Evolutionary conservation across 2,113 vertebrate species (phyloP).

Genomic region (Sylvilagus bachmani): DNA sequence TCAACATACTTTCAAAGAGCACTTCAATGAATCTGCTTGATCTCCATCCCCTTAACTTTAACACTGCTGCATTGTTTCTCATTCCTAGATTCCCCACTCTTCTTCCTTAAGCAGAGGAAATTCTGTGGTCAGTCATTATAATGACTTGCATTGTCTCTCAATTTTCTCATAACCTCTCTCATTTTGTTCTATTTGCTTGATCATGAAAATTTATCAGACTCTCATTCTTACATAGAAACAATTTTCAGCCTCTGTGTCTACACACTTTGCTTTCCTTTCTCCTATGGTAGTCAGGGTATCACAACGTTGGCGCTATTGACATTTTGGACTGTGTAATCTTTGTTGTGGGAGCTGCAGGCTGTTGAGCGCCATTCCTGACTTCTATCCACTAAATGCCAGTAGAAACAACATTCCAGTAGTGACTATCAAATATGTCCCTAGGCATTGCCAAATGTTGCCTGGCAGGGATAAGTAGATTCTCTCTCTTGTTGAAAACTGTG

Average conservation of each 20-base stretch:
- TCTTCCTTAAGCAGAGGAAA: background rate
- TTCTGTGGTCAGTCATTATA: background rate
- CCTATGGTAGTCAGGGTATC: background rate
- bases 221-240: background rate
- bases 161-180: background rate
- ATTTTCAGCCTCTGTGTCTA: background rate
- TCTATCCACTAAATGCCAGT: background rate
- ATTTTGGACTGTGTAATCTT: background rate
- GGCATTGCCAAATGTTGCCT: background rate
- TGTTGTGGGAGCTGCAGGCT: background rate
- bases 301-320: background rate
- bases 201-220: background rate
- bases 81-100: background rate
- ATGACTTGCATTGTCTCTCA: background rate
- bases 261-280: background rate
- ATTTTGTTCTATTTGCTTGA: background rate
- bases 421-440: background rate
- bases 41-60: background rate
- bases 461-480: background rate
- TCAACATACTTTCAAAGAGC: background rate
- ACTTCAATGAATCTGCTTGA: background rate
- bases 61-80: background rate
- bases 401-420: background rate
- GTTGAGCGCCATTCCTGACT: background rate
- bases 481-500: background rate